phyloP scores from a whole-genome alignment of 2,888 invertebrate genomes.

The Himalopsyche japonica region DNA sequence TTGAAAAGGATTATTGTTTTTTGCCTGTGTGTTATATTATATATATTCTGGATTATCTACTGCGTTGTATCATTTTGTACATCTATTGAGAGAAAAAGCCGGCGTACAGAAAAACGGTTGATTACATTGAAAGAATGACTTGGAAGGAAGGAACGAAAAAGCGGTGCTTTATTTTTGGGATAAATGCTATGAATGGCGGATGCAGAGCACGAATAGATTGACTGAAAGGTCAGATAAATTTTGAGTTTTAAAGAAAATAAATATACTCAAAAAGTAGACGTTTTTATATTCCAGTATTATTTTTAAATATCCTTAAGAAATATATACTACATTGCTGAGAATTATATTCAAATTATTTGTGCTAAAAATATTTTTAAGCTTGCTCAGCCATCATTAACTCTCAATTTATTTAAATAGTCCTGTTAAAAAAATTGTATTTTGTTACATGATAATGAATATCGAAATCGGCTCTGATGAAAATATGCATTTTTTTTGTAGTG shows the following conservation, averaged over 20 bases:
- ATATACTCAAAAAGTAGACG: neutral
- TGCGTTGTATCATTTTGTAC: neutral
- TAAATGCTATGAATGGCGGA: neutral
- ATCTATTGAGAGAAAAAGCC: neutral
- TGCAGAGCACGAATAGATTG: neutral
- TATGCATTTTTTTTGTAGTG: too few species aligned
- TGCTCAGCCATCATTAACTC: too few species aligned
- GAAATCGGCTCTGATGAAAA: too few species aligned
- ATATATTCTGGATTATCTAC: neutral
- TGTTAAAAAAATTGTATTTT: too few species aligned
- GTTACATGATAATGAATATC: too few species aligned
- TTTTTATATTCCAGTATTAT: too few species aligned
- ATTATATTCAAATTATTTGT: too few species aligned
- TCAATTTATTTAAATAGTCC: too few species aligned
- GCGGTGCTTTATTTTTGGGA: neutral
- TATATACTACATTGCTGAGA: too few species aligned
- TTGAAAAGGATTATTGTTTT: neutral
- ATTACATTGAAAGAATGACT: slow-evolving; percentile 2
- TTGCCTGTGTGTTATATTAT: too few species aligned
- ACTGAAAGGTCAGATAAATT: neutral
- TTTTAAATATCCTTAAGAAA: too few species aligned
- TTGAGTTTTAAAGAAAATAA: neutral
- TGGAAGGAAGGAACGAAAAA: neutral
- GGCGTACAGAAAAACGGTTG: neutral
- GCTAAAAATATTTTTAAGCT: too few species aligned